Evolutionary conservation across 2,797 vertebrate genomes (phyloP), one percentile per base, ranked within the genome.

Genomic region (Tympanoctomys barrerae): DNA sequence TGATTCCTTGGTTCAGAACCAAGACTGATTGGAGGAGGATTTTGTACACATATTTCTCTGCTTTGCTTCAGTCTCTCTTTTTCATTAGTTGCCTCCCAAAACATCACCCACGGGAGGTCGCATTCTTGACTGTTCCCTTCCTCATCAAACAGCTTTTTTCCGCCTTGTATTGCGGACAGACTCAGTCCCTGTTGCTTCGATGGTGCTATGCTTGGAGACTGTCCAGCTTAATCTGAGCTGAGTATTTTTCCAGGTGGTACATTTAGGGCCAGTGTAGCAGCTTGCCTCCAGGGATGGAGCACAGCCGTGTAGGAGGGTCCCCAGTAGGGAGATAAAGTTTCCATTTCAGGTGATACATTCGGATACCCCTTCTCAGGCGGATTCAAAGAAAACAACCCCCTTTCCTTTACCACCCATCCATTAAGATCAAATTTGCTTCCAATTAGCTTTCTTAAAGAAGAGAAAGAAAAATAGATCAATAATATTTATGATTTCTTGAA

Each of bases 401-500:
- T 84, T 26, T 86, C 33, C 1, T 26, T 71, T 28, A 7, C 8
- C 33, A 96, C 0, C 42, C 89, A 84, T 94, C 68, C 92, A 14
- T 96, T 73, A 95, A n/a, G 73, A 96, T 7, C 0, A 39, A 79
- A 90, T 46, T 66, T 68, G 28, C 90, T 97, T 96, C 92, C 82
- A 90, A 68, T 87, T 46, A 96, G 79, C 49, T 84, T 97, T 92
- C 85, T 90, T 12, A 26, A 66, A 28, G 83, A 86, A 84, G 73
- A 52, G 95, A 93, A 95, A 94, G 5, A 64, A 94, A 97, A 92
- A 39, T 13, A 95, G 93, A 97, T 88, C 78, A 79, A 95, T 94
- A 22, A 1, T 70, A 94, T 81, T 96, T 96, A 87, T 82, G 6
- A 95, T 97, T 97, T 97, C 95, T 96, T 91, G 68, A 94, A 96